phyloP scores from a whole-genome alignment of 1,140 invertebrate genomes.

The Mycetomoellerius zeteki region DNA sequence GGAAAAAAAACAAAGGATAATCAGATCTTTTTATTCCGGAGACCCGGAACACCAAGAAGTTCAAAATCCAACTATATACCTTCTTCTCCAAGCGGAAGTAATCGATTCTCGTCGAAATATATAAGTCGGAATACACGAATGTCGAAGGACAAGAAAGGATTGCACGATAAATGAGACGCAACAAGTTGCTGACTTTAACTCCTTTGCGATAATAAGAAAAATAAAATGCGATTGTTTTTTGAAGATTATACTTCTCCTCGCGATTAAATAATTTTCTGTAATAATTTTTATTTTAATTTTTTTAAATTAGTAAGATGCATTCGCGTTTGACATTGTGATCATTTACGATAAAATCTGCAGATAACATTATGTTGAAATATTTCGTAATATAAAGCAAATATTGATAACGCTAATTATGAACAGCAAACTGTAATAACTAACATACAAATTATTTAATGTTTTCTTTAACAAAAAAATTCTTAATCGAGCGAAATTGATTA shows the following conservation, averaged over 20 bases:
- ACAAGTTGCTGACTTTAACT: background rate
- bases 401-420: background rate
- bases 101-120: constrained; percentile 3
- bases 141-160: constrained; percentile 11
- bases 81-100: constrained; percentile 13
- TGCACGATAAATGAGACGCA: background rate
- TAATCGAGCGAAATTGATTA: background rate
- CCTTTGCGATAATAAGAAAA: background rate
- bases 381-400: background rate
- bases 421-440: background rate
- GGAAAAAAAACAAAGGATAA: constrained; percentile 73
- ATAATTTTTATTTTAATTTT: background rate
- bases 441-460: background rate
- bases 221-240: background rate
- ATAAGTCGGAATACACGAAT: constrained; percentile 1
- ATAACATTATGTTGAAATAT: background rate
- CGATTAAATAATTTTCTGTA: background rate
- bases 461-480: background rate
- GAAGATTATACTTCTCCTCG: background rate
- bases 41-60: constrained; percentile 35
- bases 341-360: background rate
- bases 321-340: background rate
- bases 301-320: background rate
- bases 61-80: constrained; percentile 30
- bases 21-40: constrained; percentile 72